Base-by-base conservation (phyloP, 2,113 vertebrate genomes). In the Gallinago paraguaiae region DNA sequence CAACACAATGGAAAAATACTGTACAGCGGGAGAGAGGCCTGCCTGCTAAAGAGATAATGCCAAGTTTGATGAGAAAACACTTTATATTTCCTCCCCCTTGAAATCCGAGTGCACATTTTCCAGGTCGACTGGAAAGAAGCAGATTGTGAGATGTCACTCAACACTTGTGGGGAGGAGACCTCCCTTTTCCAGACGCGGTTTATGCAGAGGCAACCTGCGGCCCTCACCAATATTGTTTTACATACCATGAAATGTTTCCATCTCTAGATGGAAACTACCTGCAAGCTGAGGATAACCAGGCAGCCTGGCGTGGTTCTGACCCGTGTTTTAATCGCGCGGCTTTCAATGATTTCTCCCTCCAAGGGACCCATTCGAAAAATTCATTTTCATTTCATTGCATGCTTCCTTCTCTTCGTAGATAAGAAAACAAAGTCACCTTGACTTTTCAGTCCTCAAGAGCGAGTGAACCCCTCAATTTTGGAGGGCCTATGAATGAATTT, bases 121-220 rank as follows among this genome's bases (percentile, higher is more conserved):
- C 94, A 85, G 54, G 57, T 37, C 0, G 2, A 23, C 51, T 92
- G 86, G 68, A 60, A 77, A 88, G 90, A 61, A 92, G 7, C 50
- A 64, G 88, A 63, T 85, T 91, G 18, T 4, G 45, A 86, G 79
- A 7, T 82, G 79, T 95, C 88, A 65, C 78, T 91, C 80, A 59
- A 5, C 63, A 6, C 68, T 39, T 1, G 45, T 20, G 25, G 56
- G 71, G 64, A 81, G 50, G 53, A 88, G 50, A 28, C 19, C 35
- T 74, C 80, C 92, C 71, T 91, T 91, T 94, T 70, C 93, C 95
- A 91, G 71, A n/a, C 20, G 43, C 69, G 19, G 17, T 37, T 54
- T 54, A 25, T 9, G 23, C 45, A 60, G 51, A 59, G 85, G 68
- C 60, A 76, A 4, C 35, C 11, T 2, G 50, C 60, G 9, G 65